A percentile compares a stretch with the other conserved stretches of the same genome.
These are phyloP conservation scores for Ahaetulla prasina DNA, from an alignment of 2,113 vertebrate species.

Conservation along the genomic window DNA sequence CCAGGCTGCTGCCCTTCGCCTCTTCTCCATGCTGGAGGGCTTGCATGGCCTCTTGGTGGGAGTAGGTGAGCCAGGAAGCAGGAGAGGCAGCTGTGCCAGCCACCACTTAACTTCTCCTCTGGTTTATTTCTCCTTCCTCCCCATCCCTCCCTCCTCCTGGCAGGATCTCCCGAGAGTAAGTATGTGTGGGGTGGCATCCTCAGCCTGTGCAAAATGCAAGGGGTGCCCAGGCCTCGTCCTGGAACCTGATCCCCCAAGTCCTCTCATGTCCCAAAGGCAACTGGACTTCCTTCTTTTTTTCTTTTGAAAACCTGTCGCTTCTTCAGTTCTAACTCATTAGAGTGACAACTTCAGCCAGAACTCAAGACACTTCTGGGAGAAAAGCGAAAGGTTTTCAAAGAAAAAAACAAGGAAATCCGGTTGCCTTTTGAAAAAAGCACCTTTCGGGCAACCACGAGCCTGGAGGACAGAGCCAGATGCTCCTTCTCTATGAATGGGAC, in stretches of 20 bases:
- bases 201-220: slow-evolving; percentile 41
- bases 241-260: slow-evolving; percentile 41
- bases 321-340: background rate
- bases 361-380: background rate
- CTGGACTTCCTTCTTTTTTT: background rate
- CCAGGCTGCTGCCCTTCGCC: background rate
- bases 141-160: slow-evolving; percentile 48
- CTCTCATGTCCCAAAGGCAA: no score
- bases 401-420: background rate
- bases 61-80: background rate
- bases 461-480: background rate
- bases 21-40: background rate
- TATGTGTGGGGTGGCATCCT: slow-evolving; percentile 52
- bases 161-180: slow-evolving; percentile 74
- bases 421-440: no score
- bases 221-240: slow-evolving; percentile 31
- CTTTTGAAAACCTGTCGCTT: background rate
- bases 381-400: background rate
- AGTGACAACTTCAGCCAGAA: background rate
- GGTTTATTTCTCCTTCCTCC: slow-evolving; percentile 54
- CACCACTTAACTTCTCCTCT: slow-evolving; percentile 38
- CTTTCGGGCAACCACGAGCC: background rate
- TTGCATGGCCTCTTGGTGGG: background rate
- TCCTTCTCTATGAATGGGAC: slow-evolving; percentile 28
- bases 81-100: background rate